Conservation (phyloP, 1,140 invertebrate genomes). For the Hypothenemus hampei region DNA sequence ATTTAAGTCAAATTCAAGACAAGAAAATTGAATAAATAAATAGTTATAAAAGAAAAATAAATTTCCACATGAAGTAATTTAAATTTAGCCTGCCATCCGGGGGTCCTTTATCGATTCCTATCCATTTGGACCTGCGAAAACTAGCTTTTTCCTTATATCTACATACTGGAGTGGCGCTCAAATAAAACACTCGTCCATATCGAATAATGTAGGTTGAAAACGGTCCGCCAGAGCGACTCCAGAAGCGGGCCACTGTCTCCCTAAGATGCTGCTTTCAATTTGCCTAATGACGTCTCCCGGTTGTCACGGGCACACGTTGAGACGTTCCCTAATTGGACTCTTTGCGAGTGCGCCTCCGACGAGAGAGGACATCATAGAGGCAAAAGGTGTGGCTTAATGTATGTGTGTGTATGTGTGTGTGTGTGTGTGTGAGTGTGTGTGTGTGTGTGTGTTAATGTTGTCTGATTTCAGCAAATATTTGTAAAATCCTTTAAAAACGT, state of each 20-base stretch:
- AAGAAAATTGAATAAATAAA: too few species aligned
- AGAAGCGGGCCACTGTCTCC: constrained; percentile 23
- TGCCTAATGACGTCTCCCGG: constrained; percentile 46
- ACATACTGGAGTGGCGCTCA: constrained; percentile 46
- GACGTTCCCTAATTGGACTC: constrained; percentile 27
- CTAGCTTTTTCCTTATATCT: constrained; percentile 46
- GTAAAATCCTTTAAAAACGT: too few species aligned
- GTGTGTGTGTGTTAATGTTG: too few species aligned
- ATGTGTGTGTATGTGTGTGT: constrained; percentile 4
- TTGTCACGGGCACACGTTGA: constrained; percentile 44
- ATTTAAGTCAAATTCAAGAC: too few species aligned
- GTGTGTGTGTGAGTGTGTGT: too few species aligned
- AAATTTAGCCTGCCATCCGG: constrained; percentile 26
- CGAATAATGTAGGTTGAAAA: constrained; percentile 10
- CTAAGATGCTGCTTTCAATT: constrained; percentile 46
- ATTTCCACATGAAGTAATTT: constrained; percentile 28
- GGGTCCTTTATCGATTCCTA: constrained; percentile 42
- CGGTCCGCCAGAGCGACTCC: constrained; percentile 5
- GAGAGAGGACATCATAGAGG: too few species aligned
- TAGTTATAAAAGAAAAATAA: too few species aligned
- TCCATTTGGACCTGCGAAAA: constrained; percentile 43
- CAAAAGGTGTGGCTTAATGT: constrained; percentile 23
- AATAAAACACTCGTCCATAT: constrained; percentile 35
- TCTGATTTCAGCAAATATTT: too few species aligned
- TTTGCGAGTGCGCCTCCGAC: constrained; percentile 19